A percentile compares a stretch with the other conserved stretches of the same genome.
phyloP scores from a whole-genome alignment of 2,113 vertebrate species.

The Pygoscelis adeliae region DNA sequence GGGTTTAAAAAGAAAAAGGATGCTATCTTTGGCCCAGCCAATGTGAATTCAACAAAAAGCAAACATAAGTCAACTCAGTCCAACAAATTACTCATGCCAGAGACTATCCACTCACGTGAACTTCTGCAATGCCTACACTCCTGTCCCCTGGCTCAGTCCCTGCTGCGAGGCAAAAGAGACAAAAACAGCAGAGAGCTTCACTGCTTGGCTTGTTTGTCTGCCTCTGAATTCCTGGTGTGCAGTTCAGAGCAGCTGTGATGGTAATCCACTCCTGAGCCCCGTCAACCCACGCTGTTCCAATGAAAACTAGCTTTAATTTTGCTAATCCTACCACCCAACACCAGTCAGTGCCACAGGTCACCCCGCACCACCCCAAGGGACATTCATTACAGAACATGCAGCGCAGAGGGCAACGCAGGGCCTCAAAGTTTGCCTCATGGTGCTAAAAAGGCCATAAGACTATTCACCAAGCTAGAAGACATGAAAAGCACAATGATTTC shows the following conservation, averaged over 20 bases:
- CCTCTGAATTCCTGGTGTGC: constrained; percentile 10
- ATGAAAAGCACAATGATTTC: neutral
- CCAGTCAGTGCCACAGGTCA: neutral
- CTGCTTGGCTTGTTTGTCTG: neutral
- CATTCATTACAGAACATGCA: neutral
- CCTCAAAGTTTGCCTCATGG: neutral
- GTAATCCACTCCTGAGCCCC: neutral
- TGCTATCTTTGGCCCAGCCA: constrained; percentile 25
- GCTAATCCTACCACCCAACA: neutral
- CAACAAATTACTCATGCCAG: constrained; percentile 40
- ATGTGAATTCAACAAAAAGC: neutral
- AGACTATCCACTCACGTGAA: constrained; percentile 37
- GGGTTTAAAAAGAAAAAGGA: constrained; percentile 45
- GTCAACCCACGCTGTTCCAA: neutral
- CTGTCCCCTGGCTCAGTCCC: neutral
- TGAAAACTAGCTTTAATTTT: neutral
- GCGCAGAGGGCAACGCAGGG: accelerated
- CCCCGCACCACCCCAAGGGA: neutral
- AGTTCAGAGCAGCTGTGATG: constrained; percentile 2
- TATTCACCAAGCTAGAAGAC: neutral
- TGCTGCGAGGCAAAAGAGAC: neutral
- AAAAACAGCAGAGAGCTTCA: constrained; percentile 5
- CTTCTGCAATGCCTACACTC: constrained; percentile 18
- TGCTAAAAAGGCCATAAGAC: neutral
- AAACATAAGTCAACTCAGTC: neutral